Conservation (phyloP, 2,797 vertebrate species). For the Phaenicophaeus curvirostris region DNA sequence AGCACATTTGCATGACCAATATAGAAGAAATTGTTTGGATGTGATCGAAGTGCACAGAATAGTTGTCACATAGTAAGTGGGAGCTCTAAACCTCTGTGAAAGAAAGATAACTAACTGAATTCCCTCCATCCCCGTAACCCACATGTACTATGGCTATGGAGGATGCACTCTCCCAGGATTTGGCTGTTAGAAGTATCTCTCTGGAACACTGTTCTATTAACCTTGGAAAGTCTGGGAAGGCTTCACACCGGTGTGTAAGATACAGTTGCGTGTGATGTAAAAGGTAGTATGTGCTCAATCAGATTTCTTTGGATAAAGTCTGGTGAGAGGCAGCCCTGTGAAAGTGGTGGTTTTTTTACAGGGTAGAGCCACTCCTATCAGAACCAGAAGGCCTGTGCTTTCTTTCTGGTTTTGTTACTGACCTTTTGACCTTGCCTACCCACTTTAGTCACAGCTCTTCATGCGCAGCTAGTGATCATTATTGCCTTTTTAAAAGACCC, state of each 20-base stretch:
- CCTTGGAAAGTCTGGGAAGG: not conserved
- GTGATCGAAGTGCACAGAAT: not conserved
- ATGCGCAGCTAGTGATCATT: not conserved
- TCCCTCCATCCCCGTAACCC: not conserved
- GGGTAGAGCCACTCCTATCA: not conserved
- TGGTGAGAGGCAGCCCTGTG: not conserved
- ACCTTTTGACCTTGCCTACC: not conserved
- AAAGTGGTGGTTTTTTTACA: not conserved
- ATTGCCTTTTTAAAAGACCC: not conserved
- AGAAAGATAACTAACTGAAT: not conserved
- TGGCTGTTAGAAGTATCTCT: not conserved
- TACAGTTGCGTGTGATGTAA: not conserved
- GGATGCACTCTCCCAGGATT: not conserved
- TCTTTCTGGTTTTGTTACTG: not conserved
- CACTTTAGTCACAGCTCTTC: not conserved
- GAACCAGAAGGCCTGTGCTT: not conserved
- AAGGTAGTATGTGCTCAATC: not conserved
- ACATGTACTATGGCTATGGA: fast-evolving
- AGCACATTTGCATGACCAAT: not conserved
- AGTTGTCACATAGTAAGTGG: not conserved
- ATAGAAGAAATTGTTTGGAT: not conserved
- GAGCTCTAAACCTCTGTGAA: not conserved
- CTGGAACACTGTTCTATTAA: not conserved
- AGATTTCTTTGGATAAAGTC: not conserved
- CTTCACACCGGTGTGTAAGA: not conserved